A percentile compares a stretch with the other conserved stretches of the same genome.
These are phyloP conservation scores for Lacerta agilis DNA, from an alignment of 2,797 vertebrate genomes.

Conservation along the genomic window DNA sequence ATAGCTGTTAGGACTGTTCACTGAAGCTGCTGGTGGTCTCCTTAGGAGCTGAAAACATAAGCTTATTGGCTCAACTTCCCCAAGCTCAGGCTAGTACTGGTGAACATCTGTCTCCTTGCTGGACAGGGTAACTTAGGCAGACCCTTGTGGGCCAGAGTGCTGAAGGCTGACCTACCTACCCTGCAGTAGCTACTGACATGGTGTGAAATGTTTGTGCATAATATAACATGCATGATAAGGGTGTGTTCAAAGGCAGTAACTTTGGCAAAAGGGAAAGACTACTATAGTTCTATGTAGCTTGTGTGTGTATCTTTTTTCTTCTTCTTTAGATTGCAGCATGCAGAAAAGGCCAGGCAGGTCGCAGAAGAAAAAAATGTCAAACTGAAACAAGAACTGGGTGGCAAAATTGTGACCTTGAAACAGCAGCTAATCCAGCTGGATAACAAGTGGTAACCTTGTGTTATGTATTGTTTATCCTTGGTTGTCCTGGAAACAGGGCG, in stretches of 20 bases:
- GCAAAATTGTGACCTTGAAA: constrained; percentile 80
- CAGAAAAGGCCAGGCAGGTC: constrained; percentile 81
- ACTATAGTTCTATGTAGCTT: neutral
- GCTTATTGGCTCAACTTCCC: neutral
- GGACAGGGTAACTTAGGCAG: neutral
- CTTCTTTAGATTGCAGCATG: constrained; percentile 82
- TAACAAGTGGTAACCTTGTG: constrained; percentile 81
- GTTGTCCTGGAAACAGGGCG: neutral
- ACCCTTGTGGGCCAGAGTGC: neutral
- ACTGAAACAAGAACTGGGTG: constrained; percentile 85
- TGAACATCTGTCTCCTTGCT: neutral
- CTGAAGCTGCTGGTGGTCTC: neutral
- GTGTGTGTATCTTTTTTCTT: fast-evolving
- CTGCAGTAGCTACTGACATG: too few species aligned
- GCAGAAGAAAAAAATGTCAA: constrained; percentile 84
- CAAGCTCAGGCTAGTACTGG: neutral
- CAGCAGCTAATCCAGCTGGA: constrained; percentile 89
- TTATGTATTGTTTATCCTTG: neutral
- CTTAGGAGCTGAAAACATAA: neutral
- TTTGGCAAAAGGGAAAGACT: neutral
- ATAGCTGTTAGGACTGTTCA: too few species aligned
- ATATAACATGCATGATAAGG: neutral
- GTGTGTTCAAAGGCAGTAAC: neutral
- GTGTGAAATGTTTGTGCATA: too few species aligned
- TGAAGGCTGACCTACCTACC: neutral